Percentiles rank a stretch among this genome's conserved stretches.
Evolutionary conservation across 2,888 invertebrate species (phyloP).

Genomic region (Artemia sp.): DNA sequence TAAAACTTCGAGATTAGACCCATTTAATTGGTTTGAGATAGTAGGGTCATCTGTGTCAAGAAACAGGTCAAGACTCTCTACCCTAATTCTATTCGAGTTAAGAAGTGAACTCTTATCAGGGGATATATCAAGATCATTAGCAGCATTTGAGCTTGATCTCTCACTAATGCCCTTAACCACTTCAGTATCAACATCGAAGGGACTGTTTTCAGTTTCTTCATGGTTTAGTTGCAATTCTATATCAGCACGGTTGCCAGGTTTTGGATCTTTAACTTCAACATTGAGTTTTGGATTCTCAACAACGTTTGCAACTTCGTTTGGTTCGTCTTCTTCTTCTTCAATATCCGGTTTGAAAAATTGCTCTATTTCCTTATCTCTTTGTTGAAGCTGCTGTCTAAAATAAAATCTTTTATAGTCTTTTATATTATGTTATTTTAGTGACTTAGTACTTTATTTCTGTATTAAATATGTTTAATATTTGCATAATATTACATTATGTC

Average conservation of each 20-base stretch:
- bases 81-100: not conserved
- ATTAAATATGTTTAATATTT: too few relatives aligned
- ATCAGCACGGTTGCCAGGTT: too few relatives aligned
- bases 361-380: conserved; percentile 53
- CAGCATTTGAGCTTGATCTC: not conserved
- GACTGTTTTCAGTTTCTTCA: not conserved
- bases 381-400: conserved; percentile 46
- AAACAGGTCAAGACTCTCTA: conserved; percentile 2
- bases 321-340: conserved; percentile 37
- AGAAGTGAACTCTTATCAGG: not conserved
- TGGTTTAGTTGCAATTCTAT: not conserved
- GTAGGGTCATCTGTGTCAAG: not conserved
- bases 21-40: not conserved
- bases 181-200: not conserved
- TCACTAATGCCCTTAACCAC: not conserved
- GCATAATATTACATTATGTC: too few relatives aligned
- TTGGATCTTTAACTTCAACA: not conserved
- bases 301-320: conserved; percentile 14
- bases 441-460: too few relatives aligned
- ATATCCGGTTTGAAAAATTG: conserved; percentile 54
- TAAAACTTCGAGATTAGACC: not conserved
- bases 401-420: conserved; percentile 21
- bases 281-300: not conserved
- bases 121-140: not conserved
- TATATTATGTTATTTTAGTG: conserved; percentile 16